Evolutionary conservation across 2,888 invertebrate genomes (phyloP).

Genomic region (Leptopilina syphax): DNA sequence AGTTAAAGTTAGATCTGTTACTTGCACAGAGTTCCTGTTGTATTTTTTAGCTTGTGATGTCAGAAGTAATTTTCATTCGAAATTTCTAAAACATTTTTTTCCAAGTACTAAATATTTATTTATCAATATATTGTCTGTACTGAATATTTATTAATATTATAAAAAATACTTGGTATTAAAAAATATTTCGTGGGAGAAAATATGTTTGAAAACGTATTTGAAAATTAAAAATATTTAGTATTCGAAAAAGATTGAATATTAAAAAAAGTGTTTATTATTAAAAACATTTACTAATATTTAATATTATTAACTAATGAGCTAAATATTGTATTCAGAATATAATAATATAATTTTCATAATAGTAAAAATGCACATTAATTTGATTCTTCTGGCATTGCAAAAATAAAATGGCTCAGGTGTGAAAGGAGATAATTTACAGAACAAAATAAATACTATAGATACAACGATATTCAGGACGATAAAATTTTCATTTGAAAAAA

Average conservation of each 20-base stretch:
- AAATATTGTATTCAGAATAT: background rate
- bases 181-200: too few species aligned
- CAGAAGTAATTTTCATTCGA: constrained; percentile 15
- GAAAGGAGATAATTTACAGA: constrained; percentile 23
- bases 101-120: background rate
- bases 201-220: too few species aligned
- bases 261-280: too few species aligned
- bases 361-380: background rate
- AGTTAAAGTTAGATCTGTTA: constrained; percentile 8
- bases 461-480: constrained; percentile 35
- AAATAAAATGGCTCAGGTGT: constrained; percentile 22
- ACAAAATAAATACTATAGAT: constrained; percentile 10
- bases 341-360: background rate
- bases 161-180: too few species aligned
- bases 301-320: too few species aligned
- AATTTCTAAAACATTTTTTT: background rate
- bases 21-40: constrained; percentile 35
- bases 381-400: constrained; percentile 32
- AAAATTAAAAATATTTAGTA: too few species aligned
- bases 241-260: too few species aligned
- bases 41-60: constrained; percentile 24
- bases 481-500: background rate
- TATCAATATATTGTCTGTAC: background rate
- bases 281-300: too few species aligned
- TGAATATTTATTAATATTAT: too few species aligned